phyloP scores from a whole-genome alignment of 2,888 invertebrate species.

The Hofmannophila pseudospretella region DNA sequence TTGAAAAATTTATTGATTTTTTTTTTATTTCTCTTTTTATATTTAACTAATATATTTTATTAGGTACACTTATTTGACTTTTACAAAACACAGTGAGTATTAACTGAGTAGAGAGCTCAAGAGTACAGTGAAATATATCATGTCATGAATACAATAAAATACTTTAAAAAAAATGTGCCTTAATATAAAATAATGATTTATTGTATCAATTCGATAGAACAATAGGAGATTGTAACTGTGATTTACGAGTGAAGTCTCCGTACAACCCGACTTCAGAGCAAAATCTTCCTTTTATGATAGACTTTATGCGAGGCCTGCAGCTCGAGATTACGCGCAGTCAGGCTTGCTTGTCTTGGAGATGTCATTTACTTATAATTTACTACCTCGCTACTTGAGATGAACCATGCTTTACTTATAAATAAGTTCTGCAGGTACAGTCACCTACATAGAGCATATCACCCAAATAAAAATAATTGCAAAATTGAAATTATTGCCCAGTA shows the following conservation, averaged over 20 bases:
- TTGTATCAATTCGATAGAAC: background rate
- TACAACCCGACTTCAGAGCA: constrained; percentile 16
- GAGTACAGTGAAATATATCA: too few relatives aligned
- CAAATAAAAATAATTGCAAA: too few relatives aligned
- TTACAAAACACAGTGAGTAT: too few relatives aligned
- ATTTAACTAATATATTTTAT: too few relatives aligned
- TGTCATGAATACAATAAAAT: too few relatives aligned
- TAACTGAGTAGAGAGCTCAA: too few relatives aligned
- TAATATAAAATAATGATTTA: too few relatives aligned
- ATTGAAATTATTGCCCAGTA: too few relatives aligned
- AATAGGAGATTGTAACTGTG: constrained; percentile 12
- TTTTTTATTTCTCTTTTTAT: too few relatives aligned
- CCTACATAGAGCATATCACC: background rate
- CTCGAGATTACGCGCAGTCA: constrained; percentile 31
- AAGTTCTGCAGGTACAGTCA: constrained; percentile 5
- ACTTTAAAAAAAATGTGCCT: too few relatives aligned
- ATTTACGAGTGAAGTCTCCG: constrained; percentile 19
- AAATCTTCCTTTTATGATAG: constrained; percentile 27
- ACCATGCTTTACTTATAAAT: constrained; percentile 13
- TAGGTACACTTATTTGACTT: too few relatives aligned
- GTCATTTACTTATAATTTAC: constrained; percentile 51
- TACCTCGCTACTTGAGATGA: constrained; percentile 32
- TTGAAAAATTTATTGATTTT: too few relatives aligned
- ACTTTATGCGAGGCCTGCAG: constrained; percentile 22
- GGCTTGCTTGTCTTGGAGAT: constrained; percentile 25